Conservation (phyloP, 2,888 invertebrate species). For the Cinara cedri region DNA sequence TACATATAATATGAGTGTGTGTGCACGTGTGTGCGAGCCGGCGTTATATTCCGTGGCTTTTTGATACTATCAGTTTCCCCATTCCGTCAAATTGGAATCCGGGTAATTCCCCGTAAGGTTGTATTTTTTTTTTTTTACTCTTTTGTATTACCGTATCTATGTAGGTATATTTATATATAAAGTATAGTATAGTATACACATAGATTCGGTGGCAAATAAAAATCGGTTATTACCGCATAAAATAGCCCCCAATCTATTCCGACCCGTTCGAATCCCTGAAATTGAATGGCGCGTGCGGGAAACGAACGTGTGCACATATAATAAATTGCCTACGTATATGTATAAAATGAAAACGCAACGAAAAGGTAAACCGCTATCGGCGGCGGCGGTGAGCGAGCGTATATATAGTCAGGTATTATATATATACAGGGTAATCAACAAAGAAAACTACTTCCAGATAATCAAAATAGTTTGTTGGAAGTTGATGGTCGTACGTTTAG, state of each 20-base stretch:
- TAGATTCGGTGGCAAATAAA: constrained; percentile 48
- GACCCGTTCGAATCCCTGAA: constrained; percentile 50
- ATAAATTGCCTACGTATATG: neutral
- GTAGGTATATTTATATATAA: too few relatives aligned
- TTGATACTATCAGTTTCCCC: constrained; percentile 56
- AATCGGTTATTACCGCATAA: constrained; percentile 57
- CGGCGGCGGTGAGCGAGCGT: too few relatives aligned
- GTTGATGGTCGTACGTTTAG: too few relatives aligned
- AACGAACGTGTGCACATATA: constrained; percentile 6
- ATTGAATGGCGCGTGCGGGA: constrained; percentile 41
- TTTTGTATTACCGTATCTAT: constrained; percentile 13
- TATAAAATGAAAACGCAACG: constrained; percentile 18
- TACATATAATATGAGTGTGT: neutral
- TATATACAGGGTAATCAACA: too few relatives aligned
- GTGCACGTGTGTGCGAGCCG: neutral
- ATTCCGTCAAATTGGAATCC: constrained; percentile 58
- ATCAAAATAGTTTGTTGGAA: too few relatives aligned
- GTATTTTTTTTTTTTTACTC: constrained; percentile 49
- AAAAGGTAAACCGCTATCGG: constrained; percentile 14
- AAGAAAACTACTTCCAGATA: too few relatives aligned
- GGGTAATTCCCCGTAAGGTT: constrained; percentile 57
- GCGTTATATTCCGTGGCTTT: constrained; percentile 51
- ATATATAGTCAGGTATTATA: too few relatives aligned
- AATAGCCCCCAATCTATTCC: constrained; percentile 52
- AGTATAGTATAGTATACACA: too few relatives aligned